phyloP scores from a whole-genome alignment of 2,888 invertebrate genomes.

The Pherbina coryleti region DNA sequence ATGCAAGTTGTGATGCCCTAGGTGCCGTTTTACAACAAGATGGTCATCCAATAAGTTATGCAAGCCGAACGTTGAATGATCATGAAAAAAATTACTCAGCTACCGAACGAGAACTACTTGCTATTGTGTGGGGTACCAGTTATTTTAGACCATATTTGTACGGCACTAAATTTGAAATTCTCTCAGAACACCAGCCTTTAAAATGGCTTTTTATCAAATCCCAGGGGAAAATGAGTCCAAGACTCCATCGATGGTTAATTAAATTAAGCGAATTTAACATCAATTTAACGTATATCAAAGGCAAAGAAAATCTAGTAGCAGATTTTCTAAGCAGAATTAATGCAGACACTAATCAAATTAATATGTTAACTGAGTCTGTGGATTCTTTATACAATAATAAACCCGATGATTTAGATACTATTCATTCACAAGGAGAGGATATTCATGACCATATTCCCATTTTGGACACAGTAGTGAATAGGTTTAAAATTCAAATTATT shows the following conservation, averaged over 20 bases:
- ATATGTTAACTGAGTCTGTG: neutral
- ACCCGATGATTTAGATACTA: conserved; percentile 10
- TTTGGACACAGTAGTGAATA: too few species aligned
- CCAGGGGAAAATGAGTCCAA: too few species aligned
- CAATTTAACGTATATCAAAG: too few species aligned
- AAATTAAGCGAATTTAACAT: conserved; percentile 4
- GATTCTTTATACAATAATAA: conserved; percentile 8
- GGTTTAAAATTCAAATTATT: neutral
- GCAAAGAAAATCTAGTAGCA: too few species aligned
- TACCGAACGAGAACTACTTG: conserved; percentile 46
- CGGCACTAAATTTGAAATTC: too few species aligned
- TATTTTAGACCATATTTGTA: too few species aligned
- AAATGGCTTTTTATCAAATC: conserved; percentile 4
- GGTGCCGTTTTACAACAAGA: conserved; percentile 47
- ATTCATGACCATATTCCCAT: conserved; percentile 18
- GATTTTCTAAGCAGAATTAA: conserved; percentile 33
- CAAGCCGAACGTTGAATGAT: conserved; percentile 44
- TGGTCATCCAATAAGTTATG: conserved; percentile 45
- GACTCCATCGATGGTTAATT: conserved; percentile 24
- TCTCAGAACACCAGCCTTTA: too few species aligned
- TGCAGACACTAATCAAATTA: conserved; percentile 18
- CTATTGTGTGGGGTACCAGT: conserved; percentile 43
- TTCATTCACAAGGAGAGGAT: conserved; percentile 24
- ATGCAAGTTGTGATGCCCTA: too few species aligned
- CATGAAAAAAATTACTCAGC: conserved; percentile 47